Base-by-base conservation (phyloP, 2,888 invertebrate species). In the Icerya purchasi region DNA sequence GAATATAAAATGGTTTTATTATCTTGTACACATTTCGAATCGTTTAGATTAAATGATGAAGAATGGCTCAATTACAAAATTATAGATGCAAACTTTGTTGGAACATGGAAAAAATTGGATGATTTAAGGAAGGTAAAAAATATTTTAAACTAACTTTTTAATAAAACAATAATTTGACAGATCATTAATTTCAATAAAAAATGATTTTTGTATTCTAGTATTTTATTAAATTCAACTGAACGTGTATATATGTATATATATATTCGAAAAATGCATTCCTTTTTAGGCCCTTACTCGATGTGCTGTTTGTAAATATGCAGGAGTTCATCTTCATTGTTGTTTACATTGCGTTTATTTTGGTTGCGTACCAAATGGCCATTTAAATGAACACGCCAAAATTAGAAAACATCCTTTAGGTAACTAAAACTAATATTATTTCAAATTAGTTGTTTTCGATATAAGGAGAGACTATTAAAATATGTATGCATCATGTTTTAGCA, bases 291-390 rank as follows among this genome's bases (percentile, higher is more conserved):
- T 36, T 36, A 36, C 8, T 36, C 19, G 54, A 64, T 92, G 92
- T 73, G 84, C 88, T 66, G 79, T 81, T 25, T 92, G 92, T 71
- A 81, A 83, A 66, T 80, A 80, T 64, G 78, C 82, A 62, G 84
- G 85, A 22, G 81, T 84, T n/a, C 80, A 87, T 61, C 76, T 89
- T 67, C 86, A 86, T 69, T 83, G 86, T 22, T 90, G 89, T 68
- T 76, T 89, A 61, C 86, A 89, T 68, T 96, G 96, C 74, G 87
- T 93, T 66, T 92, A 81, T 74, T 92, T 96, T 72, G 94, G 88
- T 57, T 96, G 96, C 67, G 70, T 68, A 22, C 80, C 80, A 22
- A 78, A 82, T 61, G 14, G 36, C 8, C 94, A 94, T 71, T 88
- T 92, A 65, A 81, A 84, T 67, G 84, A 87, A 59, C 94, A 96